phyloP scores from a whole-genome alignment of 1,140 invertebrate genomes.

The Drosophila seguyi region DNA sequence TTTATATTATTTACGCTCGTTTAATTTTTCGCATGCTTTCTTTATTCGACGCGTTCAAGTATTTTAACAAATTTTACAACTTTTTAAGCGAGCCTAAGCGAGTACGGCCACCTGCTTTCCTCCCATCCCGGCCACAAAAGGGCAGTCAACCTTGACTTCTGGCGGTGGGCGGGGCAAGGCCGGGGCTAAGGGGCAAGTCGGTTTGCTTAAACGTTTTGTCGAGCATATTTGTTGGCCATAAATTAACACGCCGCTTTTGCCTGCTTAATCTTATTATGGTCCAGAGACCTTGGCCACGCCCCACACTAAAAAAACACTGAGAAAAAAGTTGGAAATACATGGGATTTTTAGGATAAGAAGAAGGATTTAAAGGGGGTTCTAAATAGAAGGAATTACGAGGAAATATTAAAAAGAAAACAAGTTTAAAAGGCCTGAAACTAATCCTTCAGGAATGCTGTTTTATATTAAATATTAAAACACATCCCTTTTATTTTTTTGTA shows the following conservation, averaged over 20 bases:
- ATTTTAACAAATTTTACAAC: slow-evolving; percentile 76
- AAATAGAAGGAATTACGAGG: no score
- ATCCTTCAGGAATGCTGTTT: background rate
- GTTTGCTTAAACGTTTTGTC: slow-evolving; percentile 60
- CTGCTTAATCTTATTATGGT: slow-evolving; percentile 73
- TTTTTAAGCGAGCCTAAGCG: slow-evolving; percentile 66
- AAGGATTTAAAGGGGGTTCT: no score
- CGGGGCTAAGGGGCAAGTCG: background rate
- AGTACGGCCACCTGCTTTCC: slow-evolving; percentile 21
- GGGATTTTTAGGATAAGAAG: background rate
- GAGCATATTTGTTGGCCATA: slow-evolving; percentile 74
- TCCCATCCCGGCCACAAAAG: no score
- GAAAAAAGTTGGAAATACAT: background rate
- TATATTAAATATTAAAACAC: background rate
- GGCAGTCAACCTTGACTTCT: slow-evolving; percentile 54
- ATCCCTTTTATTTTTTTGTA: no score
- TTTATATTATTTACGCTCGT: slow-evolving; percentile 73
- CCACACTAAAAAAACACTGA: background rate
- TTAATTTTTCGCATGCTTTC: slow-evolving; percentile 65
- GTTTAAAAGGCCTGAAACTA: background rate
- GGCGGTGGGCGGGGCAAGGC: slow-evolving; percentile 1
- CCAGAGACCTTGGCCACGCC: background rate
- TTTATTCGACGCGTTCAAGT: slow-evolving; percentile 59
- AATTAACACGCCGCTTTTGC: slow-evolving; percentile 73
- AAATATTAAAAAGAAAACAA: no score